Conservation (phyloP, 1,140 invertebrate genomes). For the Drosophila parvula region DNA sequence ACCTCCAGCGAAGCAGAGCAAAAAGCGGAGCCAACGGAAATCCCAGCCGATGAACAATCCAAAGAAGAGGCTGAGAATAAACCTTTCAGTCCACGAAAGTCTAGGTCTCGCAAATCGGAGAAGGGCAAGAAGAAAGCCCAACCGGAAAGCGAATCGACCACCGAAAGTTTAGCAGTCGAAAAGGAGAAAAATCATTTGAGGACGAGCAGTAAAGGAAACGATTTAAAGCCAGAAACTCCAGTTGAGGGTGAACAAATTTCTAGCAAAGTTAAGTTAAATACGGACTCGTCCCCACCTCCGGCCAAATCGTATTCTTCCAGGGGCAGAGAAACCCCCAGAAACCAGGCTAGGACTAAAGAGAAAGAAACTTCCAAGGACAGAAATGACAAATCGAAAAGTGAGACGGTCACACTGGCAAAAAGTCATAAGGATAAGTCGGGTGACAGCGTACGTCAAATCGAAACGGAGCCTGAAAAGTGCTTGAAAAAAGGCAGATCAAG, state of each 20-base stretch:
- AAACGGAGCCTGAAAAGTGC: background rate
- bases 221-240: background rate
- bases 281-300: background rate
- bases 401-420: background rate
- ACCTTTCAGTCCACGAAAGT: background rate
- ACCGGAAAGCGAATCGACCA: background rate
- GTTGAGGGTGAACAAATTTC: background rate
- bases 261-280: slow-evolving; percentile 7
- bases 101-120: background rate
- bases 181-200: background rate
- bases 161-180: background rate
- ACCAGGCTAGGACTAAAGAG: background rate
- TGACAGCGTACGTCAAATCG: background rate
- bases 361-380: background rate
- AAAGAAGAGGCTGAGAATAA: slow-evolving; percentile 3
- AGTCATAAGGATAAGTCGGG: background rate
- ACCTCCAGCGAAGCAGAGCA: slow-evolving; percentile 4
- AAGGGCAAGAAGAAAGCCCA: background rate
- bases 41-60: background rate
- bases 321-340: background rate
- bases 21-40: background rate
- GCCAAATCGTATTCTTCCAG: background rate
- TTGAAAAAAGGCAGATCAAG: background rate
- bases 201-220: background rate
- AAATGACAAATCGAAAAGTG: background rate